A percentile compares a stretch with the other conserved stretches of the same genome.
phyloP scores from a whole-genome alignment of 2,797 vertebrate genomes.

The Acridotheres tristis region DNA sequence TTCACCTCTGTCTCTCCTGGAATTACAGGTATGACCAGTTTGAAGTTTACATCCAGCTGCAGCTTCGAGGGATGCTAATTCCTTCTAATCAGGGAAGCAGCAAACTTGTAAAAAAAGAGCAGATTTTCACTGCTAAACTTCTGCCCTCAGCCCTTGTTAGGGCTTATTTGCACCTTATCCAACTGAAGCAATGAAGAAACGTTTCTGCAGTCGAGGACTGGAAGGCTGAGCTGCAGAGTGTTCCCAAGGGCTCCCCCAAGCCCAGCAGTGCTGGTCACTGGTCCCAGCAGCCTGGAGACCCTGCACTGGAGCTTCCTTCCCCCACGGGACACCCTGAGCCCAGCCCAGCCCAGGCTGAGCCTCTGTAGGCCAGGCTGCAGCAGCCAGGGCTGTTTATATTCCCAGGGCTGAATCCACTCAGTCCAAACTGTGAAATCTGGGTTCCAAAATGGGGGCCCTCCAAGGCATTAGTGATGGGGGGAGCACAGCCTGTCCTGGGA shows the following conservation, averaged over 20 bases:
- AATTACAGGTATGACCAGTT: neutral
- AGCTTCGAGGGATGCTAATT: neutral
- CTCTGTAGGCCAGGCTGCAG: neutral
- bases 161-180: neutral
- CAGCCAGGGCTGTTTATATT: neutral
- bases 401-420: neutral
- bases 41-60: neutral
- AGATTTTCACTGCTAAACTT: neutral
- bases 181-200: neutral
- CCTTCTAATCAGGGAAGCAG: neutral
- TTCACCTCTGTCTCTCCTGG: neutral
- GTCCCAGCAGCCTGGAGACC: neutral
- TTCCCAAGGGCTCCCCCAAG: neutral
- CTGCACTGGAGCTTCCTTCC: neutral
- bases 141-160: neutral
- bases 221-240: neutral
- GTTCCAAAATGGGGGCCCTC: neutral
- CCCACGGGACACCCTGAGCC: accelerated
- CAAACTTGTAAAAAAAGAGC: neutral
- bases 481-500: neutral
- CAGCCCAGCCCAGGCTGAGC: neutral
- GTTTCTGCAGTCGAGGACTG: neutral
- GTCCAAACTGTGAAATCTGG: neutral
- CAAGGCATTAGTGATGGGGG: neutral
- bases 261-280: neutral